Conservation (phyloP, 2,113 vertebrate genomes). For the Sminthopsis crassicaudata region DNA sequence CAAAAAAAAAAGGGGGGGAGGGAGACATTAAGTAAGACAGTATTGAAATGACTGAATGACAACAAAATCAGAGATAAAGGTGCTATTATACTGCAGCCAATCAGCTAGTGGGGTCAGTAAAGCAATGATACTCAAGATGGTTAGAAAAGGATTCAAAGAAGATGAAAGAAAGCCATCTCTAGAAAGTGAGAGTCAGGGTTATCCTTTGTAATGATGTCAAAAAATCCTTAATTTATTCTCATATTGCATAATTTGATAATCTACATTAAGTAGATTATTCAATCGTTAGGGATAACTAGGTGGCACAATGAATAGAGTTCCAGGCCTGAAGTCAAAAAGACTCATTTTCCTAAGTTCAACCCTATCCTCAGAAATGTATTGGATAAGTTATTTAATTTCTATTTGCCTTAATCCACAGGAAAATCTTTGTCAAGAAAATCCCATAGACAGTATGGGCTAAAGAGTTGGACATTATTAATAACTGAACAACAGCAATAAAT, state of each 20-base stretch:
- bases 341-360: not conserved
- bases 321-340: not conserved
- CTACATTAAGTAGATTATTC: not conserved
- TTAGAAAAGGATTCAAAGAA: too few relatives aligned
- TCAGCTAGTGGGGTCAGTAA: too few relatives aligned
- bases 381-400: not conserved
- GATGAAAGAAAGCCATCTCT: too few relatives aligned
- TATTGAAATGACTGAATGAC: too few relatives aligned
- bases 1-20: not conserved
- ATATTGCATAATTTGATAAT: not conserved
- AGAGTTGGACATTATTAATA: not conserved
- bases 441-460: not conserved
- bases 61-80: too few relatives aligned
- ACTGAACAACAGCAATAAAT: not conserved
- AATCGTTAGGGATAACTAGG: not conserved
- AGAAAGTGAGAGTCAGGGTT: too few relatives aligned
- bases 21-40: too few relatives aligned
- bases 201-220: too few relatives aligned
- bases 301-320: not conserved
- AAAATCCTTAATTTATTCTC: not conserved
- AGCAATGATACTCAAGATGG: too few relatives aligned
- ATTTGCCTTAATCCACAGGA: too few relatives aligned
- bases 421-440: not conserved
- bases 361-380: not conserved
- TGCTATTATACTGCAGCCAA: too few relatives aligned